Evolutionary conservation across 2,113 vertebrate species (phyloP).

Genomic region (Brachypteracias leptosomus): DNA sequence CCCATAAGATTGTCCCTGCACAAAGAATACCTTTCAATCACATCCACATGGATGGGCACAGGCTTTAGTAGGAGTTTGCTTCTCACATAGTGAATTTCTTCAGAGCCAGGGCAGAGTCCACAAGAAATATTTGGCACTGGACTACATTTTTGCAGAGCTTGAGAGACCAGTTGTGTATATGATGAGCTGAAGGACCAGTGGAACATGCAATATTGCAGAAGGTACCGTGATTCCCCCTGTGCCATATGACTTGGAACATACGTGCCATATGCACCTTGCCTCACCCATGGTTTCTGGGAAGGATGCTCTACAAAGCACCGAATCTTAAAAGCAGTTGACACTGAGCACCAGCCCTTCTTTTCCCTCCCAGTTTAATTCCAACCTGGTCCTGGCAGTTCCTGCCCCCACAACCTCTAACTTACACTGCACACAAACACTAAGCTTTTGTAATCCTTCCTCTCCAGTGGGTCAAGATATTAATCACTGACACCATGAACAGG

Average conservation of each 20-base stretch:
- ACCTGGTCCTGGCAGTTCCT: not conserved
- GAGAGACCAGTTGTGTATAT: not conserved
- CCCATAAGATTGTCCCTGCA: not conserved
- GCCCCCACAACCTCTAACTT: not conserved
- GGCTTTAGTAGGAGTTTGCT: not conserved
- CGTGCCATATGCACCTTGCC: not conserved
- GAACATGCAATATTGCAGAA: not conserved
- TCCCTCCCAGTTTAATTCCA: not conserved
- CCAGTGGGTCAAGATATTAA: not conserved
- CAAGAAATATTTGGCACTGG: not conserved
- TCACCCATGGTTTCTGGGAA: not conserved
- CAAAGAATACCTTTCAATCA: not conserved
- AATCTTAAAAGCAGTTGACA: not conserved
- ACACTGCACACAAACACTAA: not conserved
- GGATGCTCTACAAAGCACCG: not conserved
- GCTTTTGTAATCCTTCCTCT: not conserved
- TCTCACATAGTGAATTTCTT: not conserved
- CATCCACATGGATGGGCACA: not conserved
- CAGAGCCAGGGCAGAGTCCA: not conserved
- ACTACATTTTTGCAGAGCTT: not conserved
- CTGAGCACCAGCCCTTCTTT: not conserved
- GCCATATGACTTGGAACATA: not conserved
- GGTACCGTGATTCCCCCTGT: accelerated
- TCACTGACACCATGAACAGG: not conserved
- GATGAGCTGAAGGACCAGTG: not conserved